phyloP scores from a whole-genome alignment of 1,140 invertebrate genomes.

The Armadillidium nasatum region DNA sequence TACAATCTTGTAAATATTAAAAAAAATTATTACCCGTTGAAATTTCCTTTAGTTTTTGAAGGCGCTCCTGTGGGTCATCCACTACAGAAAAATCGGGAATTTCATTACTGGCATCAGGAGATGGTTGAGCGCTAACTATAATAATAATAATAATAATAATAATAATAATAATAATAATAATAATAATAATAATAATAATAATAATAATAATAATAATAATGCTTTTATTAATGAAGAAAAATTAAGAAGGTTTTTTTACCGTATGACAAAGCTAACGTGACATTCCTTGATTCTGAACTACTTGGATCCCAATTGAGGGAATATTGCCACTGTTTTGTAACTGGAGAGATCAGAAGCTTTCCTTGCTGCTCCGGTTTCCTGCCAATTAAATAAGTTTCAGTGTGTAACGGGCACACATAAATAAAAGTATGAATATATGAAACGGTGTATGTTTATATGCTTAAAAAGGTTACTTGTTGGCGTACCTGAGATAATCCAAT shows the following conservation, averaged over 20 bases:
- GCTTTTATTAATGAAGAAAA: too few relatives aligned
- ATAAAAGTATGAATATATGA: not conserved
- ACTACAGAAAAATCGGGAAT: not conserved
- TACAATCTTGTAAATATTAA: too few relatives aligned
- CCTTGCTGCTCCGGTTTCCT: not conserved
- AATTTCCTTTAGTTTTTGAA: not conserved
- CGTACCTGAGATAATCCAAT: not conserved
- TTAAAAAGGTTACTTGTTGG: too few relatives aligned
- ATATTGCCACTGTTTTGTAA: not conserved
- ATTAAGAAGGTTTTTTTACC: not conserved
- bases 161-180: too few relatives aligned
- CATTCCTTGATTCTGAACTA: not conserved
- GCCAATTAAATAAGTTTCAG: not conserved
- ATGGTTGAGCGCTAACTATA: too few relatives aligned
- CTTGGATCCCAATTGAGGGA: not conserved
- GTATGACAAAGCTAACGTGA: not conserved
- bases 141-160: too few relatives aligned
- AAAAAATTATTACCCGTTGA: not conserved
- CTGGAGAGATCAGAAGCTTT: not conserved
- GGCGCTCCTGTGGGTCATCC: not conserved
- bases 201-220: too few relatives aligned
- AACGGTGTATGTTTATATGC: not conserved
- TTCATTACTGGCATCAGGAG: too few relatives aligned
- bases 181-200: too few relatives aligned
- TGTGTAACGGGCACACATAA: not conserved